phyloP scores from a whole-genome alignment of 2,888 invertebrate genomes.

The Morpho deidamia region DNA sequence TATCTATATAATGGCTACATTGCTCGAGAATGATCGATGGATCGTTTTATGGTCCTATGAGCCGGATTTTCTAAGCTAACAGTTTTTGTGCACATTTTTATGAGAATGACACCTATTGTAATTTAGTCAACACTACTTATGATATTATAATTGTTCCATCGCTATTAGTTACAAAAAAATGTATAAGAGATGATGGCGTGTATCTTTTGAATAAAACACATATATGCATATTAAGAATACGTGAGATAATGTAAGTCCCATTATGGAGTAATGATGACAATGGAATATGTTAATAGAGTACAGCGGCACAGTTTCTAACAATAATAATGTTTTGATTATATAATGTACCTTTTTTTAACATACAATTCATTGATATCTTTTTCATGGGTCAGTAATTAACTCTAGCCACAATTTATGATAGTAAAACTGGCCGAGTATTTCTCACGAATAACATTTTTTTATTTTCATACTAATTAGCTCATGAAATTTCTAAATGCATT shows the following conservation, averaged over 20 bases:
- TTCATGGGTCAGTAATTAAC: slow-evolving; percentile 14
- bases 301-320: slow-evolving; percentile 41
- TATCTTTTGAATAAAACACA: slow-evolving; percentile 26
- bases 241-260: slow-evolving; percentile 32
- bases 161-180: slow-evolving; percentile 30
- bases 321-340: slow-evolving; percentile 34
- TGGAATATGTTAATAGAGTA: slow-evolving; percentile 35
- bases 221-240: slow-evolving; percentile 30
- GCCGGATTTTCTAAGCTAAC: not conserved
- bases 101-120: slow-evolving; percentile 2
- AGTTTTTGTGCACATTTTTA: slow-evolving; percentile 1
- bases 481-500: slow-evolving; percentile 10
- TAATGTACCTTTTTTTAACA: slow-evolving; percentile 23
- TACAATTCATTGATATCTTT: slow-evolving; percentile 18
- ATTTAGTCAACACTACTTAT: not conserved
- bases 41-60: slow-evolving; percentile 1
- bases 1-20: not conserved
- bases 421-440: slow-evolving; percentile 8
- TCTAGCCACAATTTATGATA: slow-evolving; percentile 6
- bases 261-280: slow-evolving; percentile 37
- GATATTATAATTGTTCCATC: slow-evolving; percentile 33
- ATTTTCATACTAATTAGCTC: slow-evolving; percentile 11
- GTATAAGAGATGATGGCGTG: slow-evolving; percentile 11
- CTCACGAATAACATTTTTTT: slow-evolving; percentile 9
- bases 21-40: not conserved